A percentile compares a stretch with the other conserved stretches of the same genome.
phyloP scores from a whole-genome alignment of 2,888 invertebrate genomes.

The Caenorhabditis imperialis region DNA sequence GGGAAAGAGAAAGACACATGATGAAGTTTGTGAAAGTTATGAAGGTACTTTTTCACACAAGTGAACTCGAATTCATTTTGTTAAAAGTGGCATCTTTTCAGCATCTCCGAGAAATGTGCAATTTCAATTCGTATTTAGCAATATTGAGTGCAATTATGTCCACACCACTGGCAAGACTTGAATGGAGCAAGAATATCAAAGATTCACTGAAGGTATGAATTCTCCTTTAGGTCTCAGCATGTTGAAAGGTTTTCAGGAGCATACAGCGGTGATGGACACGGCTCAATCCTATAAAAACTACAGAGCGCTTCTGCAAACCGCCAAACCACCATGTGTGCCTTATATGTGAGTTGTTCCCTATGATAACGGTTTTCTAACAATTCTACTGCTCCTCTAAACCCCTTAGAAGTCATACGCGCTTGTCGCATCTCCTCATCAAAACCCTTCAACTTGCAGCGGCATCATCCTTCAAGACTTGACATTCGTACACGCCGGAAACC shows the following conservation, averaged over 20 bases:
- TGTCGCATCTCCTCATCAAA: slow-evolving; percentile 1
- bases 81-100: no score
- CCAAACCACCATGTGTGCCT: slow-evolving; percentile 97
- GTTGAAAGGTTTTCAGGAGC: slow-evolving; percentile 82
- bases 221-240: no score
- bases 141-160: slow-evolving; percentile 96
- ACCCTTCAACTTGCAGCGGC: slow-evolving; percentile 83
- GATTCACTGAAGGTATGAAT: slow-evolving; percentile 71
- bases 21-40: slow-evolving; percentile 91
- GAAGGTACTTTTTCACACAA: no score
- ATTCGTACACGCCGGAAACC: slow-evolving; percentile 97
- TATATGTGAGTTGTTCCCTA: slow-evolving; percentile 87
- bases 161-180: slow-evolving; percentile 87
- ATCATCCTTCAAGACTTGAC: slow-evolving; percentile 98
- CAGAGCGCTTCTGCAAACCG: slow-evolving; percentile 91
- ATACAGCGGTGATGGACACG: slow-evolving; percentile 95
- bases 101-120: slow-evolving; percentile 94
- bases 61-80: no score
- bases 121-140: slow-evolving; percentile 98
- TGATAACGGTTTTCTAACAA: neutral
- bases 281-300: slow-evolving; percentile 98
- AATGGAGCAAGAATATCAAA: slow-evolving; percentile 82
- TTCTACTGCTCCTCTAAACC: no score
- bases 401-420: slow-evolving; percentile 10
- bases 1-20: slow-evolving; percentile 91